phyloP scores from a whole-genome alignment of 35 echinoderm and acorn worm species.

The Diadema setosum region DNA sequence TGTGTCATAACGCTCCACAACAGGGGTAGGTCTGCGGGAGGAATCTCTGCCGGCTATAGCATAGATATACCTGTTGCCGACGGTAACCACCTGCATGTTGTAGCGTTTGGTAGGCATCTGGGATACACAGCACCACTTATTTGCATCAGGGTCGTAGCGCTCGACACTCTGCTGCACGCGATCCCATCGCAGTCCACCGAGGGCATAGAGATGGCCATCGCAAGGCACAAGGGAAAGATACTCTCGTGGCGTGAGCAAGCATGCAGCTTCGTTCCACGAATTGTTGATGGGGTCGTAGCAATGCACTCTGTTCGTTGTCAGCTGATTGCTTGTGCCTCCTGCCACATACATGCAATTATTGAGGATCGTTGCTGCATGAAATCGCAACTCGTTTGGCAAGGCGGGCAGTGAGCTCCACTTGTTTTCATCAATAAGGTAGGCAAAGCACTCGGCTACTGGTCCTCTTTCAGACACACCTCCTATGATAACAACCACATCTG shows the following conservation, averaged over 20 bases:
- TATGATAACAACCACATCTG: conserved; percentile 93
- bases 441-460: conserved; percentile 81
- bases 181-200: conserved; percentile 94
- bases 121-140: conserved; percentile 77
- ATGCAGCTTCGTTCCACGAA: conserved; percentile 70
- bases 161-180: conserved; percentile 86
- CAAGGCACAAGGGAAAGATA: conserved; percentile 88
- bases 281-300: conserved; percentile 95
- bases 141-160: conserved; percentile 76
- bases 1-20: conserved; percentile 93
- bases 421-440: conserved; percentile 92
- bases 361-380: conserved; percentile 88
- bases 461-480: conserved; percentile 89
- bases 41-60: conserved; percentile 84
- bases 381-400: conserved; percentile 85
- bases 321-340: conserved; percentile 79
- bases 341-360: conserved; percentile 91
- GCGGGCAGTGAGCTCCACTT: conserved; percentile 90
- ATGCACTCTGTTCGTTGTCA: conserved; percentile 81
- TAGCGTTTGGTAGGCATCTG: conserved; percentile 86
- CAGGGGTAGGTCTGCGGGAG: conserved; percentile 49
- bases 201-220: conserved; percentile 93
- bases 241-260: conserved; percentile 75
- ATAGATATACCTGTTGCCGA: conserved; percentile 88
- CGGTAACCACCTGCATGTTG: conserved; percentile 81